A percentile compares a stretch with the other conserved stretches of the same genome.
Conservation (phyloP, 2,888 invertebrate species). For the Noctua pronuba region DNA sequence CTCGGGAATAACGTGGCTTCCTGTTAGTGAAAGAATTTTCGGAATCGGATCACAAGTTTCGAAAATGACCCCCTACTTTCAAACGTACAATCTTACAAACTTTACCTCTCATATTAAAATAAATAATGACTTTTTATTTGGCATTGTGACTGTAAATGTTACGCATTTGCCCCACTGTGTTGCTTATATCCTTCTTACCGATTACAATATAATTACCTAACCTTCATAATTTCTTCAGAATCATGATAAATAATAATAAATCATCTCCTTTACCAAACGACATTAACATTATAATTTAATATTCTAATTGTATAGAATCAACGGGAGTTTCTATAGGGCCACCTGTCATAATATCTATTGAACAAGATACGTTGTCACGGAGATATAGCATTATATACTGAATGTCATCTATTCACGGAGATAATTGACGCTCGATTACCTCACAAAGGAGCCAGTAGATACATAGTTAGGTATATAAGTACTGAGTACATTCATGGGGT, state of each 20-base stretch:
- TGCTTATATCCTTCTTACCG: no score
- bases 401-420: slow-evolving; percentile 29
- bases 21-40: neutral
- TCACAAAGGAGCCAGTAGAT: slow-evolving; percentile 33
- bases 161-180: neutral
- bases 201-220: neutral
- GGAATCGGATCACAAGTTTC: neutral
- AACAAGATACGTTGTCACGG: slow-evolving; percentile 33
- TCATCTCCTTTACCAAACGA: neutral
- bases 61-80: no score
- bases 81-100: no score
- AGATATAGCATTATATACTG: slow-evolving; percentile 7
- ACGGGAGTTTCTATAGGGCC: neutral
- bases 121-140: neutral
- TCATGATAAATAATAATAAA: neutral
- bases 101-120: no score
- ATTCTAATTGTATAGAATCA: slow-evolving; percentile 9
- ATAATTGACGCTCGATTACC: slow-evolving; percentile 57
- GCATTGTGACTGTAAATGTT: neutral
- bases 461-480: slow-evolving; percentile 15
- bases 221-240: slow-evolving; percentile 3
- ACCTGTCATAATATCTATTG: slow-evolving; percentile 42
- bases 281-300: slow-evolving; percentile 36
- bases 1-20: neutral
- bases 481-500: slow-evolving; percentile 16